Evolutionary conservation across 2,113 vertebrate genomes (phyloP).

Genomic region (Daubentonia madagascariensis): DNA sequence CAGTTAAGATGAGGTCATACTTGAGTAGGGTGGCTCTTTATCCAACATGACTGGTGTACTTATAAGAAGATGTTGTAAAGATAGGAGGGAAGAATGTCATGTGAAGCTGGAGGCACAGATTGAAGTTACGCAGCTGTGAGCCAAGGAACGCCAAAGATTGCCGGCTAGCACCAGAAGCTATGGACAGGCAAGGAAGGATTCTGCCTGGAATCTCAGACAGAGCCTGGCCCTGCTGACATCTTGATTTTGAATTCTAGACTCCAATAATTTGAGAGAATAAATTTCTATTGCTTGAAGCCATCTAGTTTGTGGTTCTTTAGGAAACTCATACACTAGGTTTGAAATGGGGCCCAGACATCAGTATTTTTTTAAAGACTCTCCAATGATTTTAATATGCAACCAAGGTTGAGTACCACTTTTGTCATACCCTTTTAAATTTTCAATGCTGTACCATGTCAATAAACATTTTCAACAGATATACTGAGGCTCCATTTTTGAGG

Average conservation of each 20-base stretch:
- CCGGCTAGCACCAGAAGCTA: background rate
- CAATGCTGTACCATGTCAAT: background rate
- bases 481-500: background rate
- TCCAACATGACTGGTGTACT: background rate
- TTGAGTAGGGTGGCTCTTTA: background rate
- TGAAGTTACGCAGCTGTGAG: background rate
- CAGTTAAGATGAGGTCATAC: background rate
- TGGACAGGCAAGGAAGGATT: background rate
- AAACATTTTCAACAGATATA: background rate
- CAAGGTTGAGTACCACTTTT: background rate
- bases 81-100: background rate
- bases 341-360: background rate
- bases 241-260: background rate
- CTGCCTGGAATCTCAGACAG: background rate
- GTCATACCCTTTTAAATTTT: background rate
- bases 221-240: background rate
- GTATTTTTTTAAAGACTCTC: background rate
- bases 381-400: background rate
- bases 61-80: background rate
- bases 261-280: background rate
- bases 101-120: background rate
- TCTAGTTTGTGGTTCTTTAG: background rate
- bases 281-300: background rate
- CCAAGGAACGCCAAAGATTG: background rate
- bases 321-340: background rate